A percentile compares a stretch with the other conserved stretches of the same genome.
phyloP scores from a whole-genome alignment of 64 coral and sea anemone species.

The Actinia equina region DNA sequence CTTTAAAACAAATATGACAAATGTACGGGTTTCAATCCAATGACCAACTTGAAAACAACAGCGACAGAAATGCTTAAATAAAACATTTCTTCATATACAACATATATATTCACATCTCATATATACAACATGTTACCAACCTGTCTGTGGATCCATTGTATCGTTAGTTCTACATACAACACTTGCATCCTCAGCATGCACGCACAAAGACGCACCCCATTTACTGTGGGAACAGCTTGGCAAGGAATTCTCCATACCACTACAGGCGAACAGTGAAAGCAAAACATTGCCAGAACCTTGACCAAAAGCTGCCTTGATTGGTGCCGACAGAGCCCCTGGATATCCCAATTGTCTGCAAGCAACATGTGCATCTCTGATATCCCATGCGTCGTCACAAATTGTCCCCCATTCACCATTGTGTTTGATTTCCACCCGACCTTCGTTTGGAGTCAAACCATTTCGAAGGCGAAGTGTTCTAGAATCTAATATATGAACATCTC shows the following conservation, averaged over 20 bases:
- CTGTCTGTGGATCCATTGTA: background rate
- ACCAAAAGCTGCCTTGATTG: background rate
- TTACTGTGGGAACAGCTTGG: background rate
- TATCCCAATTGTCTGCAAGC: conserved; percentile 37
- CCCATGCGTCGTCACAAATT: conserved; percentile 33
- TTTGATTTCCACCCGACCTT: conserved; percentile 41
- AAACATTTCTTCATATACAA: background rate
- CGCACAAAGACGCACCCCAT: background rate
- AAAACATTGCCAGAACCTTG: background rate
- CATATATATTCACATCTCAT: too few relatives aligned
- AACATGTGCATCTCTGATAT: conserved; percentile 24
- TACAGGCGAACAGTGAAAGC: background rate
- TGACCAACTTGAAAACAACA: too few relatives aligned
- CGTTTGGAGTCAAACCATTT: conserved; percentile 2
- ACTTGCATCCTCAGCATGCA: background rate
- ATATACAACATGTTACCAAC: background rate
- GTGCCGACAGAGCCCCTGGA: conserved; percentile 14
- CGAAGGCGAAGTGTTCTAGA: background rate
- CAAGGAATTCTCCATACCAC: background rate
- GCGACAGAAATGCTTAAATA: too few relatives aligned
- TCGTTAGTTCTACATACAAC: conserved; percentile 6
- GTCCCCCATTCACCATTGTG: conserved; percentile 34
- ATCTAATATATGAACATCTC: background rate
- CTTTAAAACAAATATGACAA: too few relatives aligned
- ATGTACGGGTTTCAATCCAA: too few relatives aligned